Base-by-base conservation (phyloP, 2,113 vertebrate genomes). In the Labeo catla region DNA sequence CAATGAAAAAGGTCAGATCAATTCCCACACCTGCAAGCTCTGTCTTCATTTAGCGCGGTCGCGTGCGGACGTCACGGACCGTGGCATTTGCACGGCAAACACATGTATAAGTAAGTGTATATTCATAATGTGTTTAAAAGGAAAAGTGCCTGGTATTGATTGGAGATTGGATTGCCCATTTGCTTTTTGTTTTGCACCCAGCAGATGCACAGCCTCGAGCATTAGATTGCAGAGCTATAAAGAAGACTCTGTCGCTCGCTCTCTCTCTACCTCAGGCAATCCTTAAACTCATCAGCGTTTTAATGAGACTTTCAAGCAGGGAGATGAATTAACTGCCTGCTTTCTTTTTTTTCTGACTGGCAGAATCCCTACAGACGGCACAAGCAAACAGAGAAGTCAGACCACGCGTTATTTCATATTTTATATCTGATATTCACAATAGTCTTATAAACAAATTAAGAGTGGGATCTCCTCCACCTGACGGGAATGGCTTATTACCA, bases 241-340 rank as follows among this genome's bases (percentile, higher is more conserved):
- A 93, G 73, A 90, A 89, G 91, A 88, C 87, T 84, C 86, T 90
- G 39, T 49, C 15, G n/a, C 43, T 81, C 6, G 6, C 34, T 73
- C 36, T 90, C 89, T 57, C 90, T 92, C 88, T 91, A 91, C 87
- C 90, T 89, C 88, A 88, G 89, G 93, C 87, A 92, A 91, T 93
- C 93, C 90, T 89, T 94, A 91, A 92, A 90, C 91, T 95, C 93
- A 95, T 95, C 94, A 94, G 87, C 90, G 86, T 91, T 93, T 91
- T 90, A 95, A 95, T 92, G 94, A 95, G 92, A 94, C 93, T 94
- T 93, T 95, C 91, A 90, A 93, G 88, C 87, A 89, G 89, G 84
- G 92, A 95, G 91, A 94, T 92, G 94, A 96, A 96, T 96, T 95
- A 95, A 94, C 92, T 94, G 92, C 89, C 92, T 91, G 87, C 89